Base-by-base conservation (phyloP, 2,113 vertebrate species). In the Loxodonta africana region DNA sequence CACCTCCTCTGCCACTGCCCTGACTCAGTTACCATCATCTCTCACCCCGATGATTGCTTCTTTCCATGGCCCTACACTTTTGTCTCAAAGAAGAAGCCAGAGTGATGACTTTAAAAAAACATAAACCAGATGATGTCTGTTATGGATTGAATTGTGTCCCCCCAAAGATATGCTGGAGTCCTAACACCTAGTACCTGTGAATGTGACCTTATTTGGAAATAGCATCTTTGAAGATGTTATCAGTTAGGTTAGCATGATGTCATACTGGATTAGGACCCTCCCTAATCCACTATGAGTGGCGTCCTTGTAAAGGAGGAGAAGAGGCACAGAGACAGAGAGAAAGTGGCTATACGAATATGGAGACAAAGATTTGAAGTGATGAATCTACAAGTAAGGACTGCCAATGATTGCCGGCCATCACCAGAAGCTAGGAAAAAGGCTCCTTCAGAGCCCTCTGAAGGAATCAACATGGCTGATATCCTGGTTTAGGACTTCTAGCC, bases 11-110 rank as follows among this genome's bases (percentile, higher is more conserved):
- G 60, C 18, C 44, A 9, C 8, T 6, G 0, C 18, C 73, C 41
- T 15, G 30, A 20, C 26, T 20, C 0, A 15, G 0, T 51, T 28
- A 17, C 2, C 2, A 2, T n/a, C 26, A 4, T 1, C 30, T 37
- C 83, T 15, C 60, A 20, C 28, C 17, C 4, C 4, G 10, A 26
- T 1, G 0, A 14, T 7, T 2, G 18, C 53, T 18, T 71, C 62
- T 41, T 6, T 69, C 20, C 20, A 48, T 46, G 62, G 44, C 44
- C 76, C 46, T 3, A 25, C 2, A 2, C 25, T 3, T 26, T 11
- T 41, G 51, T 78, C 78, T 60, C 73, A 41, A 11, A 91, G 83
- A 44, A 71, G 78, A 85, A 76, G 26, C 14, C 82, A 30, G 67
- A 23, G 46, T 4, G 41, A n/a, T 7, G 33, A 74, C 2, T 10